A percentile compares a stretch with the other conserved stretches of the same genome.
Evolutionary conservation across 2,113 vertebrate species (phyloP).

Genomic region (Varanus komodoensis): DNA sequence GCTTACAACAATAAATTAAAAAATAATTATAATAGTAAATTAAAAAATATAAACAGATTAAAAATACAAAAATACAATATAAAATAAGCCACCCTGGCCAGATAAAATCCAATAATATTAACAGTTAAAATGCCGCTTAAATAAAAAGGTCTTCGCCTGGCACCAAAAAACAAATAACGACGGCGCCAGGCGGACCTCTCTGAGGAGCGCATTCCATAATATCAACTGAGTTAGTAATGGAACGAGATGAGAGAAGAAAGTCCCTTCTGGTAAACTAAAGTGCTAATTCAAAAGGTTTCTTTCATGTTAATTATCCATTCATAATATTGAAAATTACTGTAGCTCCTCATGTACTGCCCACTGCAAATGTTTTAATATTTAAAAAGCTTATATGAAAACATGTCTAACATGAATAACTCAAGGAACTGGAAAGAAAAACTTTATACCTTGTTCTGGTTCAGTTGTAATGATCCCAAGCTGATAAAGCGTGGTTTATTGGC

Average conservation of each 20-base stretch:
- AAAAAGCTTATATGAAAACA: neutral
- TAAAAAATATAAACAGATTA: too few species aligned
- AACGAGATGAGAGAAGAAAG: accelerated
- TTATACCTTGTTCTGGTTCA: neutral
- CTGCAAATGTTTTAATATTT: neutral
- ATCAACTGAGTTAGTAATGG: neutral
- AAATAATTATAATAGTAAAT: too few species aligned
- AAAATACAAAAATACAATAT: too few species aligned
- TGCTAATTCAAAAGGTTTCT: neutral
- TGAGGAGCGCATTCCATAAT: too few species aligned
- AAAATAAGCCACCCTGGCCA: too few species aligned
- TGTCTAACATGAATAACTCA: neutral
- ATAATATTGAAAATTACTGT: neutral
- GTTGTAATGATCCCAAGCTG: neutral
- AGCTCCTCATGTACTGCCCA: neutral
- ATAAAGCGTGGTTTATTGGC: neutral
- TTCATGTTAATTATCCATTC: neutral
- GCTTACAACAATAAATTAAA: too few species aligned
- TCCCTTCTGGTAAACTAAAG: neutral
- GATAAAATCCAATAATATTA: too few species aligned
- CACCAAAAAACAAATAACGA: too few species aligned
- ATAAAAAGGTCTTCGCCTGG: too few species aligned
- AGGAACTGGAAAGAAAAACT: neutral
- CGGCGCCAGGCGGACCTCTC: too few species aligned
- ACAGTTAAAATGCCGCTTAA: too few species aligned